Base-by-base conservation (phyloP, 2,797 vertebrate genomes). In the Centropyge bicolor region DNA sequence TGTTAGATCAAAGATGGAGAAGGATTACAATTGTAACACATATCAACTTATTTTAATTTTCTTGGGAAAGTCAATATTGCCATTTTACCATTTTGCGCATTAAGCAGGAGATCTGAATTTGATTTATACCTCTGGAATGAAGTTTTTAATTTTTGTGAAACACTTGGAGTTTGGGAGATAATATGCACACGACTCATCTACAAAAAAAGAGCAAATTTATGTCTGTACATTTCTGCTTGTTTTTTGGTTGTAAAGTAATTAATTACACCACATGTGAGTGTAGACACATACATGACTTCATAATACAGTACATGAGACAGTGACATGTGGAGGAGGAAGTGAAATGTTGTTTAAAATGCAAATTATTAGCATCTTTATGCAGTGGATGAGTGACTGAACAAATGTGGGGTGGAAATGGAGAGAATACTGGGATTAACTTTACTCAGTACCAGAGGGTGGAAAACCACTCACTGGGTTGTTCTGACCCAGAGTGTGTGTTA, bases 11-110 rank as follows among this genome's bases (percentile, higher is more conserved):
- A 68, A 79, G 78, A 59, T 56, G 45, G 45, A 76, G 41, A 68
- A 43, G 55, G 51, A 80, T 80, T 86, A 82, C 2, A 1, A 51
- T 5, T 65, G 66, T 62, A 71, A 76, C 5, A 12, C 31, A 20
- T 2, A 22, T 48, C 4, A 69, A 57, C 60, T 80, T 61, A 52
- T 79, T 83, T 69, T 14, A 80, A 87, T 78, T 82, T 82, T 79
- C 40, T 61, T 41, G 38, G n/a, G n/a, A 77, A 78, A 64, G 64
- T 78, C 48, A 52, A 41, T 49, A 22, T 75, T 62, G 24, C n/a
- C 24, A n/a, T 56, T 22, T 63, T 79, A 73, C 24, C 52, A 60
- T 74, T 78, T 78, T 49, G 27, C 48, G 35, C 22, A 62, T 70
- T 67, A 46, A 75, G 54, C 57, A 46, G 3, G 16, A 31, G 46